These are phyloP conservation scores for Odontomachus brunneus DNA, from an alignment of 1,140 invertebrate species.

Conservation along the genomic window DNA sequence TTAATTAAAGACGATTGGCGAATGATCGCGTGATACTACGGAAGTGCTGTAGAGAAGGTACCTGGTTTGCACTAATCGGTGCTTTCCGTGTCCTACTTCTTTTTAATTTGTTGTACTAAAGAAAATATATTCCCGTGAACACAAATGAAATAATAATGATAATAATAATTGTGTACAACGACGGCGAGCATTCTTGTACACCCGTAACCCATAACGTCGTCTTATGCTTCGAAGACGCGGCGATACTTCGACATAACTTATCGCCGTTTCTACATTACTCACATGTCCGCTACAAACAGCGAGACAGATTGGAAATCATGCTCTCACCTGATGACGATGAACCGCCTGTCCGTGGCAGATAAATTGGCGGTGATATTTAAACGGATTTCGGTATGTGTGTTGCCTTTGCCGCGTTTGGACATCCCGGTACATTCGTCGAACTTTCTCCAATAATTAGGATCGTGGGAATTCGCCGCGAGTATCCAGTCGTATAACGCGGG, in stretches of 20 bases:
- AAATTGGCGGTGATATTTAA: constrained; percentile 47
- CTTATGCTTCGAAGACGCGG: too few relatives aligned
- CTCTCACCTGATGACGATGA: constrained; percentile 13
- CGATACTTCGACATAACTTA: not conserved
- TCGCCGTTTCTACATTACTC: not conserved
- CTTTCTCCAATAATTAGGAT: constrained; percentile 53
- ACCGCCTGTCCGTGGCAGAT: constrained; percentile 6
- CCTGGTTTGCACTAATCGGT: too few relatives aligned
- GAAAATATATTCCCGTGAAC: too few relatives aligned
- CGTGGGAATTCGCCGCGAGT: not conserved
- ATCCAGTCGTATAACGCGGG: constrained; percentile 23
- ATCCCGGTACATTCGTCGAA: constrained; percentile 1
- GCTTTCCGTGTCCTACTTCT: too few relatives aligned
- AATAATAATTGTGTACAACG: too few relatives aligned
- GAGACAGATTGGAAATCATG: not conserved
- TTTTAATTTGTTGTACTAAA: too few relatives aligned
- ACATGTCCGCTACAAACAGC: not conserved
- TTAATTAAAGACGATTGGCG: too few relatives aligned
- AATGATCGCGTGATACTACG: too few relatives aligned
- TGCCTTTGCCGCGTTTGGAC: not conserved
- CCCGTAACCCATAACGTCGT: too few relatives aligned
- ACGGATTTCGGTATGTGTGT: not conserved
- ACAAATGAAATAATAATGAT: too few relatives aligned
- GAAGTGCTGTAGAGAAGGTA: too few relatives aligned
- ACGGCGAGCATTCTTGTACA: too few relatives aligned